Conservation (phyloP, 2,113 vertebrate species). For the Atractosteus spatula region DNA sequence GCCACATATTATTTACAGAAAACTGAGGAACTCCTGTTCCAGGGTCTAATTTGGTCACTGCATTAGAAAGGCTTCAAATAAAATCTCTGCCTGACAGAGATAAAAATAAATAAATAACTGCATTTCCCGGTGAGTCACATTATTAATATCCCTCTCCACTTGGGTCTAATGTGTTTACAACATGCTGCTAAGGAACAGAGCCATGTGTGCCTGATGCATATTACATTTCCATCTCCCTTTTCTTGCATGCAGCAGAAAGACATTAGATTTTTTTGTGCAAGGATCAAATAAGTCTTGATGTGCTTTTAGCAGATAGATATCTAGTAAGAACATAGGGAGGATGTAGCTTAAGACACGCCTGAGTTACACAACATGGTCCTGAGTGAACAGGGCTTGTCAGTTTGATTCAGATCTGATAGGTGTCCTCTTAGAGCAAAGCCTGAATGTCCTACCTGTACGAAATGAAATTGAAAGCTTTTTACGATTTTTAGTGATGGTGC, state of each 20-base stretch:
- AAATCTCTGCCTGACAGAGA: too few relatives aligned
- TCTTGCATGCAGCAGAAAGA: neutral
- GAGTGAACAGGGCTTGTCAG: neutral
- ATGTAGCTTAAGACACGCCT: neutral
- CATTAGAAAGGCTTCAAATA: neutral
- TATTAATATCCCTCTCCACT: too few relatives aligned
- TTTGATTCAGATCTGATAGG: neutral
- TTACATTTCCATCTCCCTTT: neutral
- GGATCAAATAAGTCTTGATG: neutral
- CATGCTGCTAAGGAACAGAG: too few relatives aligned
- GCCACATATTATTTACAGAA: neutral
- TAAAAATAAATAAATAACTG: too few relatives aligned
- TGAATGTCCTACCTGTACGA: neutral
- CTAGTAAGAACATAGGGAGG: slow-evolving; percentile 2
- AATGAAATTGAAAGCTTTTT: neutral
- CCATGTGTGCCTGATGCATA: neutral
- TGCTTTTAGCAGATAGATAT: slow-evolving; percentile 2
- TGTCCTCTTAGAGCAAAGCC: neutral
- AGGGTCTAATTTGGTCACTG: neutral
- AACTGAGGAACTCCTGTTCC: neutral
- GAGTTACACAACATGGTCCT: neutral
- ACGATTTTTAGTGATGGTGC: too few relatives aligned
- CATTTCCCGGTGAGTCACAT: too few relatives aligned
- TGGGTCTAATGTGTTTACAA: too few relatives aligned
- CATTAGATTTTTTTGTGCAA: neutral